A percentile compares a stretch with the other conserved stretches of the same genome.
These are phyloP conservation scores for Phyto melanocephala DNA, from an alignment of 2,888 invertebrate species.

Conservation along the genomic window DNA sequence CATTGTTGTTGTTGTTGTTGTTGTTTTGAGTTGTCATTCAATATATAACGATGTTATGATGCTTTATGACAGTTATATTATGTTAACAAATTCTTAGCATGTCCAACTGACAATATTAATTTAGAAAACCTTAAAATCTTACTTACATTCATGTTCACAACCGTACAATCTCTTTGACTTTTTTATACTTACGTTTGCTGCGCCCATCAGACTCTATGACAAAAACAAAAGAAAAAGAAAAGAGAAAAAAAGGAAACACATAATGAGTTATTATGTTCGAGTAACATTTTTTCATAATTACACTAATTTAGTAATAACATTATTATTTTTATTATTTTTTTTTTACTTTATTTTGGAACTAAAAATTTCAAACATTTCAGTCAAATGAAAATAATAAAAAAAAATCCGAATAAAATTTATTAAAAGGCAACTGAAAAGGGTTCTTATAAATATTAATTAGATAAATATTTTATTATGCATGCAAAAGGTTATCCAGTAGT, in stretches of 20 bases:
- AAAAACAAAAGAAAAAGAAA: not conserved
- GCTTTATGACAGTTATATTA: conserved; percentile 76
- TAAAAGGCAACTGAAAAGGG: conserved; percentile 19
- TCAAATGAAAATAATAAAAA: not conserved
- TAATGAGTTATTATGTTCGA: conserved; percentile 22
- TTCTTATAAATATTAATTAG: conserved; percentile 44
- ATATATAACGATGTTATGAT: conserved; percentile 71
- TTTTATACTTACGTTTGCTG: not conserved
- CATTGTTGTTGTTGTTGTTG: not conserved
- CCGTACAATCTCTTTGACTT: not conserved
- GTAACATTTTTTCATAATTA: conserved; percentile 30
- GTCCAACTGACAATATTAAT: conserved; percentile 77
- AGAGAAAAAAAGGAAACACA: not conserved
- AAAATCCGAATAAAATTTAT: conserved; percentile 27
- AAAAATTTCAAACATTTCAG: conserved; percentile 9
- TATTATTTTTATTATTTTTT: conserved; percentile 18
- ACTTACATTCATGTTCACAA: conserved; percentile 37
- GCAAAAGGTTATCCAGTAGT: no score
- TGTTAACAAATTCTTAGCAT: conserved; percentile 77
- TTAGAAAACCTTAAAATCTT: conserved; percentile 67
- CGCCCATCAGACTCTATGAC: not conserved
- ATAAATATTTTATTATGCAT: not conserved
- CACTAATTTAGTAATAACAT: conserved; percentile 49
- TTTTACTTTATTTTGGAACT: no score
- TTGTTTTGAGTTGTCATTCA: conserved; percentile 65